phyloP scores from a whole-genome alignment of 2,888 invertebrate genomes.

The Agriopis marginaria region DNA sequence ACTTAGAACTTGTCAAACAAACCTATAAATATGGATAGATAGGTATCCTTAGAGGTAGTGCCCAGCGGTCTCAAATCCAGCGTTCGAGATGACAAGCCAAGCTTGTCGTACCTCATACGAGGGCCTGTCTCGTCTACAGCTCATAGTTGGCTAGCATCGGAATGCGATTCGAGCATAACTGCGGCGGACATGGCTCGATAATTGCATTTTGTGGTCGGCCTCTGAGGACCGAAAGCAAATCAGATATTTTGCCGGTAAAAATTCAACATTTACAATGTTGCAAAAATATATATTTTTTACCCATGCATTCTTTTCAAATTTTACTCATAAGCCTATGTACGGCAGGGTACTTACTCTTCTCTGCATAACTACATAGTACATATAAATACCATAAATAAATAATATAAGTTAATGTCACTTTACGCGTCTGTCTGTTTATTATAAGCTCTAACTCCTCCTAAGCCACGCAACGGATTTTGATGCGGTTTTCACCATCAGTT shows the following conservation, averaged over 20 bases:
- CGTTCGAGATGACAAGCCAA: conserved; percentile 35
- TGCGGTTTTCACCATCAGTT: no score
- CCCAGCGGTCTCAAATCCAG: conserved; percentile 8
- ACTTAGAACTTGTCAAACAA: neutral
- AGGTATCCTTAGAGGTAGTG: neutral
- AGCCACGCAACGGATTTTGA: no score
- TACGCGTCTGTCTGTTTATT: no score
- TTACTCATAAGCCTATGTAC: neutral
- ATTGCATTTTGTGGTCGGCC: conserved; percentile 84
- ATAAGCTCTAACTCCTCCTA: no score
- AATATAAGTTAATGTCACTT: no score
- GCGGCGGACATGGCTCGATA: conserved; percentile 81
- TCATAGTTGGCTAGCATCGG: conserved; percentile 69
- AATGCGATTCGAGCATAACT: conserved; percentile 80
- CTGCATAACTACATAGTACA: no score
- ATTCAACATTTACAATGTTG: neutral
- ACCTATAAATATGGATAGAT: neutral
- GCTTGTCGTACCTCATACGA: conserved; percentile 43
- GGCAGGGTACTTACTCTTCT: no score
- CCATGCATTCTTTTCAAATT: neutral
- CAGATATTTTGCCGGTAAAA: conserved; percentile 4
- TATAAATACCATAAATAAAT: no score
- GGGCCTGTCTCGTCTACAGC: conserved; percentile 44
- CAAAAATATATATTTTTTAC: neutral
- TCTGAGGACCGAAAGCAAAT: conserved; percentile 33